Base-by-base conservation (phyloP, 2,888 invertebrate genomes). In the Dolomedes plantarius region DNA sequence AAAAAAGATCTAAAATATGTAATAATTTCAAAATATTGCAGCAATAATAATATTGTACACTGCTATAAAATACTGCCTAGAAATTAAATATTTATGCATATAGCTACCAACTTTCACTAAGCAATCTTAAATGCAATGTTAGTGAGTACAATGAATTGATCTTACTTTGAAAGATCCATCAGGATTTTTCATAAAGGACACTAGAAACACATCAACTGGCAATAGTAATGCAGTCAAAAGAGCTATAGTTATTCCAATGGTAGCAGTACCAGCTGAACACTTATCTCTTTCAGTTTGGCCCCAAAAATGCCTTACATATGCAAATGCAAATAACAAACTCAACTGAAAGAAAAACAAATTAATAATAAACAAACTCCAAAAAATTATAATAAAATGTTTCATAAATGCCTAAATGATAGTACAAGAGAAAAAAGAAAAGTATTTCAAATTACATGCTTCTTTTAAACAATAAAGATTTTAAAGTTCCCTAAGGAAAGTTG, bases 201-300 rank as follows among this genome's bases (percentile, higher is more conserved):
- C 91, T 6, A 92, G 89, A 88, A 92, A 92, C 16, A 92, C 91
- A 89, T 92, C 92, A 9, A 92, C 91, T 11, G 89, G 89, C 27
- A 89, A 62, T n/a, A 89, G 85, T 16, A 87, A 85, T 11, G 89
- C 81, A 36, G 89, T 87, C 13, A 89, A 36, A 19, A 89, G 64
- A 27, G 89, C 87, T 56, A 88, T 81, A 0, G 85, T 76, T 29
- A 89, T 74, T 13, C 88, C 86, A 2, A 86, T n/a, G 0, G 83
- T 71, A 19, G 88, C 68, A 50, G 89, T 86, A 2, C 85, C 27
- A 28, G 91, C 90, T 27, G 90, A 90, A 31, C 90, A 90, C 64
- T 89, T 64, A 36, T 91, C 91, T 75, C 90, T 90, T 86, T 92
- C 91, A 89, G 90, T 90, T 36, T 89, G 90, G 88, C 90, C 90